phyloP scores from a whole-genome alignment of 2,113 vertebrate genomes.

The Charadrius vociferus region DNA sequence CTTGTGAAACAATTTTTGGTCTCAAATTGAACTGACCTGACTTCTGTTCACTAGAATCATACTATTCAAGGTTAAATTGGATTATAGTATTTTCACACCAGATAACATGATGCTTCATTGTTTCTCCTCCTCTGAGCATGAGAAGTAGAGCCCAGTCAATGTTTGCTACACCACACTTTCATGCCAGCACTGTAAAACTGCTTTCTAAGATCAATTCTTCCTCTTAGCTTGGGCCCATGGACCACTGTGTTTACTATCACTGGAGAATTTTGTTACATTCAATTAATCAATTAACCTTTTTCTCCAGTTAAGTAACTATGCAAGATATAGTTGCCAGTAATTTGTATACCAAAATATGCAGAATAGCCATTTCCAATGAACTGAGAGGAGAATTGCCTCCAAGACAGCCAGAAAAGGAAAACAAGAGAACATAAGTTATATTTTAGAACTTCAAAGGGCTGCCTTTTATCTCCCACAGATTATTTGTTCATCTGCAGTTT shows the following conservation, averaged over 20 bases:
- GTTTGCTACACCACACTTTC: neutral
- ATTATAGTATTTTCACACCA: neutral
- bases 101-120: neutral
- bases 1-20: neutral
- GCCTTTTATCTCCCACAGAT: slow-evolving; percentile 42
- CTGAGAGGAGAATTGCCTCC: neutral
- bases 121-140: neutral
- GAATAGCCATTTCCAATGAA: slow-evolving; percentile 21
- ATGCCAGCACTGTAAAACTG: neutral
- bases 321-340: neutral
- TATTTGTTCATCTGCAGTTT: slow-evolving; percentile 23
- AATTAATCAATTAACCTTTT: neutral
- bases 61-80: neutral
- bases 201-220: slow-evolving; percentile 2
- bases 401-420: slow-evolving; percentile 12
- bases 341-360: slow-evolving; percentile 4
- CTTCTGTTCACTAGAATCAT: neutral
- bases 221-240: neutral
- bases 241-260: neutral
- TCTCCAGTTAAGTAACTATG: slow-evolving; percentile 12
- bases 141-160: neutral
- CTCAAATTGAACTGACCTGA: neutral
- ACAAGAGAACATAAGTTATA: neutral
- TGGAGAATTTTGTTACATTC: neutral
- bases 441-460: slow-evolving; percentile 19